Percentiles rank a stretch among this genome's conserved stretches.
These are phyloP conservation scores for Haliaeetus leucogaster DNA, from an alignment of 2,113 vertebrate genomes.

Conservation along the genomic window DNA sequence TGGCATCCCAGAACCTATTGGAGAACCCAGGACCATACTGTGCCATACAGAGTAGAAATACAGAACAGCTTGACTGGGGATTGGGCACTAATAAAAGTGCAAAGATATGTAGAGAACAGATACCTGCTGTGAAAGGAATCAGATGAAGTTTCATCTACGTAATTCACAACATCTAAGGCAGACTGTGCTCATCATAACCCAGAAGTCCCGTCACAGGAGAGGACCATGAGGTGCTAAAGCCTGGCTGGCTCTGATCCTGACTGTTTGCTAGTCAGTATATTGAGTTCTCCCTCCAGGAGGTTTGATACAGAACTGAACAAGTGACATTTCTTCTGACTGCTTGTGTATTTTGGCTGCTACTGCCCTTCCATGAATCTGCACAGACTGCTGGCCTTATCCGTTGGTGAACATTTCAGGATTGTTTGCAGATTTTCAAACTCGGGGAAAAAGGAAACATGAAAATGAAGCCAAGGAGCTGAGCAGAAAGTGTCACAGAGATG, in stretches of 20 bases:
- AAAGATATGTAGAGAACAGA: background rate
- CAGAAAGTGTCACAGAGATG: background rate
- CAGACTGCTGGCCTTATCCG: background rate
- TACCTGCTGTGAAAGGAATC: background rate
- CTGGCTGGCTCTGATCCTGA: background rate
- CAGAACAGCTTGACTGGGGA: background rate
- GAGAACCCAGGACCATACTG: background rate
- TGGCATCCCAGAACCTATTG: background rate
- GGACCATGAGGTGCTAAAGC: background rate
- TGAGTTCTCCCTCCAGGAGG: background rate
- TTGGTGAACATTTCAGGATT: background rate
- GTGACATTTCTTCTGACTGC: background rate
- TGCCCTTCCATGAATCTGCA: background rate
- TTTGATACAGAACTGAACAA: background rate
- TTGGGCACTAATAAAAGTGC: background rate
- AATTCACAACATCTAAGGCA: background rate
- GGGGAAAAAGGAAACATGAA: background rate
- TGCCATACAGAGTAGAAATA: background rate
- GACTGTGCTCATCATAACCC: background rate
- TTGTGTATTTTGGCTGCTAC: slow-evolving; percentile 14
- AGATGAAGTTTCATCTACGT: background rate
- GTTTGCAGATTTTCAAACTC: background rate
- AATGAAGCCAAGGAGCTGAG: background rate
- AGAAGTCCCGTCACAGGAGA: background rate
- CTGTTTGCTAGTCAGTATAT: background rate